Evolutionary conservation across 1,140 invertebrate genomes (phyloP), one percentile per base, ranked within the genome.

Genomic region (Plectrocnemia conspersa): DNA sequence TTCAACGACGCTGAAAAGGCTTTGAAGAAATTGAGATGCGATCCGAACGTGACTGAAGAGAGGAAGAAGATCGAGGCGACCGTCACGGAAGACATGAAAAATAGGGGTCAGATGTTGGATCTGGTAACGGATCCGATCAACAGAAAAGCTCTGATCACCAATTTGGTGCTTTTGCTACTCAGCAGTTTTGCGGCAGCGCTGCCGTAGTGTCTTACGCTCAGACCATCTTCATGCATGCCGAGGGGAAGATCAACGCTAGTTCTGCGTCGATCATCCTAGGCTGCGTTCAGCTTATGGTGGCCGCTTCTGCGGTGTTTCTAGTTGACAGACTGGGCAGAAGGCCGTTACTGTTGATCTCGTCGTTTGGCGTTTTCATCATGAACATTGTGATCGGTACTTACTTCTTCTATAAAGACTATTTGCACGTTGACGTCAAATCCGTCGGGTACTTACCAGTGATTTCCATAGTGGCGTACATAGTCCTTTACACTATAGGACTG

Each of bases 141-240:
- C 63, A 71, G 80, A 22, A 81, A 80, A 62, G 84, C 84, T 0
- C 66, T 91, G 42, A 76, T 73, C 60, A 75, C 70, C 29, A 79
- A 79, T 23, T 63, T 84, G 13, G 71, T 79, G 9, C 64, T 89
- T 6, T 83, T 63, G 73, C 82, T 0, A 82, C 87, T 49, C 86
- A 91, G 67, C 85, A 89, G 65, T 70, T 88, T 15, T 85, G 81
- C 53, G 85, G 88, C 1, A 82, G 87, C 18, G 83, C 84, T 55
- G 84, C 83, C 3, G 74, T 91, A 2, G 79, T 83, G 29, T 84
- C 85, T 16, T 89, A 89, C 64, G 78, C 85, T 15, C 82, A 88
- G 52, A 77, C 77, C 4, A 88, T 91, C 53, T 81, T 91, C 60
- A 64, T 68, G 53, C 75, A 79, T 22, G 77, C 78, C 10, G 70